A percentile compares a stretch with the other conserved stretches of the same genome.
Conservation (phyloP, 1,140 invertebrate genomes). For the Drosophila melanogaster region Release_6_plus_ISO1_MT NT_037436.4:19756001-19756500, state of each 20-base stretch:
- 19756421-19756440: neutral
- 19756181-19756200: conserved; percentile 86
- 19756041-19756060: conserved; percentile 95
- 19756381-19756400: conserved; percentile 91
- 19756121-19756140: too few relatives aligned
- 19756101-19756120: conserved; percentile 86
- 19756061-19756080: conserved; percentile 96
- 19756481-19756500: conserved; percentile 96
- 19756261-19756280: conserved; percentile 90
- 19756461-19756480: conserved; percentile 86
- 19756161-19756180: conserved; percentile 86
- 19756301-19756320: conserved; percentile 90
- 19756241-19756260: conserved; percentile 91
- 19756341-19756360: conserved; percentile 87
- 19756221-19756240: conserved; percentile 89
- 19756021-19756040: conserved; percentile 88
- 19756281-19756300: conserved; percentile 94
- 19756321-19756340: conserved; percentile 88
- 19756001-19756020: conserved; percentile 86
- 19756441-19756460: neutral
- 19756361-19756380: conserved; percentile 91
- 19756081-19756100: conserved; percentile 97
- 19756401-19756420: neutral
- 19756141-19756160: neutral
- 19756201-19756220: conserved; percentile 65